Evolutionary conservation across 2,888 invertebrate genomes (phyloP).

Genomic region (Leptura quadrifasciata): DNA sequence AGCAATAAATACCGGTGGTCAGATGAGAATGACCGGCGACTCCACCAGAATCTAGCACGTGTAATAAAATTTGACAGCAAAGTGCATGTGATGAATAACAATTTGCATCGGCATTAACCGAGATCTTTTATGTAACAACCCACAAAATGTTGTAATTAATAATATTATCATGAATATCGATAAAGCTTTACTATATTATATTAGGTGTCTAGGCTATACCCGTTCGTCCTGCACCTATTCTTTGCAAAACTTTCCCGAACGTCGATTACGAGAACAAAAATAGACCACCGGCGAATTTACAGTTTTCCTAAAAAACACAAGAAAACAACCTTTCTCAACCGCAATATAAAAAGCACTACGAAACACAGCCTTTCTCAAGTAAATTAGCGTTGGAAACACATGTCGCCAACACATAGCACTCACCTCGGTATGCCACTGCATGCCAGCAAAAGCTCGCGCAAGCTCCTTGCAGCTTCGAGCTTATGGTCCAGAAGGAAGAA

Average conservation of each 20-base stretch:
- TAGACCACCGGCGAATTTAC: background rate
- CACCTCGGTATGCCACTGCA: constrained; percentile 49
- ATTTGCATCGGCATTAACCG: too few relatives aligned
- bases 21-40: background rate
- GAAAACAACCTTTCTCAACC: constrained; percentile 14
- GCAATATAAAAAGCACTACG: constrained; percentile 26
- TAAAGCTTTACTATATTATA: background rate
- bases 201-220: background rate
- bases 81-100: too few relatives aligned
- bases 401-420: constrained; percentile 40
- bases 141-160: too few relatives aligned
- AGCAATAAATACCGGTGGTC: too few relatives aligned
- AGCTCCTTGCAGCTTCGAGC: constrained; percentile 53
- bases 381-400: constrained; percentile 41
- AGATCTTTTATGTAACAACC: too few relatives aligned
- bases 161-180: background rate
- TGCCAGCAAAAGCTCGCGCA: constrained; percentile 57
- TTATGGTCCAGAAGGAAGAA: constrained; percentile 55
- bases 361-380: constrained; percentile 40
- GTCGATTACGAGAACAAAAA: constrained; percentile 5
- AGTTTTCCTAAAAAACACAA: background rate
- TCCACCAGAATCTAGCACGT: background rate
- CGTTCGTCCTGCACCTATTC: background rate
- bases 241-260: constrained; percentile 7
- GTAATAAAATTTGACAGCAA: too few relatives aligned